Conservation (phyloP, 2,797 vertebrate species). For the Acanthornis magna region DNA sequence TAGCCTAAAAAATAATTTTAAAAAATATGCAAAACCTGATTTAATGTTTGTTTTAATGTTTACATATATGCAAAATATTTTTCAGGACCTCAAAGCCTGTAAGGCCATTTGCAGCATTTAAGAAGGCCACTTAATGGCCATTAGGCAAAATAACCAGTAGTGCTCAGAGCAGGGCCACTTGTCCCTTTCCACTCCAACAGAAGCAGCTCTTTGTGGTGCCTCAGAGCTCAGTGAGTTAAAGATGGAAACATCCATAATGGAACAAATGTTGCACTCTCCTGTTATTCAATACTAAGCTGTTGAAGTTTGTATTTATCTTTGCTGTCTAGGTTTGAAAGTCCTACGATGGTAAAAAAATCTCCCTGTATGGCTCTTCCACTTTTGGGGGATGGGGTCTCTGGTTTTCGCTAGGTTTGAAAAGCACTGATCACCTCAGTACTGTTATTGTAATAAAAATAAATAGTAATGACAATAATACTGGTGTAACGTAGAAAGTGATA, state of each 20-base stretch:
- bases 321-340: background rate
- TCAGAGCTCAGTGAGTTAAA: background rate
- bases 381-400: background rate
- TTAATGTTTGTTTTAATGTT: background rate
- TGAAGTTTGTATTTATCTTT: background rate
- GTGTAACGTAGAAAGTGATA: conserved; percentile 27
- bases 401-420: background rate
- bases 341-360: background rate
- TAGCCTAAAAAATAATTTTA: background rate
- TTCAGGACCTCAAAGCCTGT: background rate
- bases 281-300: background rate
- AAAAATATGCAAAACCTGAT: fast-evolving
- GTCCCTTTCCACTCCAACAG: background rate
- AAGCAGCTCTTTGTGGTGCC: background rate
- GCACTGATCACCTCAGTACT: background rate
- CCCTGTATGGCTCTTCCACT: background rate
- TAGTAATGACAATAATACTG: conserved; percentile 27
- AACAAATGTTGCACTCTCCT: background rate
- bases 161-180: background rate
- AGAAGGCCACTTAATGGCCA: background rate
- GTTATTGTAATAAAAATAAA: conserved; percentile 40
- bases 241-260: background rate
- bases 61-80: background rate
- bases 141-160: background rate
- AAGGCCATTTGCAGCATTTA: background rate